Conservation (phyloP, 2,797 vertebrate species). For the Hypotaenidia okinawae region DNA sequence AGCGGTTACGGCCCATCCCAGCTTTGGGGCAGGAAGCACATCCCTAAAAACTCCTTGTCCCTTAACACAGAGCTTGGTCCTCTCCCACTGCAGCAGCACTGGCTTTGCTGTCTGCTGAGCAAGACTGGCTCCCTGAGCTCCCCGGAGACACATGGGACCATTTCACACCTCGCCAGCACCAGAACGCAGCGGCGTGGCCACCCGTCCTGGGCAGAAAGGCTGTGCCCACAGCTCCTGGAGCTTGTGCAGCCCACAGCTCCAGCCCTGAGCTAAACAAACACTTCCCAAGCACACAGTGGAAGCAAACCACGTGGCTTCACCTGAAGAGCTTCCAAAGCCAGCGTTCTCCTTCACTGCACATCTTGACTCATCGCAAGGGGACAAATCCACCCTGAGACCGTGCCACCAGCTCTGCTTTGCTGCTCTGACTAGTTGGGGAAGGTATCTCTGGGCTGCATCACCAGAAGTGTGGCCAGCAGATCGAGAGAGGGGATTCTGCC, state of each 20-base stretch:
- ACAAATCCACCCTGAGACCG: not conserved
- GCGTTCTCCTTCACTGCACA: not conserved
- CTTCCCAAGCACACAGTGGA: not conserved
- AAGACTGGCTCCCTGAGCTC: not conserved
- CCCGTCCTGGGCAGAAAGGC: not conserved
- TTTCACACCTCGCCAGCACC: not conserved
- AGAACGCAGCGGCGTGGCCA: not conserved
- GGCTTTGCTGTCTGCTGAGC: not conserved
- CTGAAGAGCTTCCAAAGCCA: not conserved
- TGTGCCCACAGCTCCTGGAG: not conserved
- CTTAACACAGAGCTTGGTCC: not conserved
- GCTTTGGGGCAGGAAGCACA: not conserved
- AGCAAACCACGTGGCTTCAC: rapidly evolving
- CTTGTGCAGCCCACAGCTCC: not conserved
- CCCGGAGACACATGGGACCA: not conserved
- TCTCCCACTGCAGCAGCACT: not conserved
- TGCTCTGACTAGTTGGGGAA: not conserved
- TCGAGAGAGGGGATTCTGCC: too few relatives aligned
- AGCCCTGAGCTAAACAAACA: not conserved
- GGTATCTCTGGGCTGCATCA: not conserved
- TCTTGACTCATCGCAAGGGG: not conserved
- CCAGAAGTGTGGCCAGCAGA: too few relatives aligned
- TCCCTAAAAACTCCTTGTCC: not conserved
- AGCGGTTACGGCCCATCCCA: not conserved
- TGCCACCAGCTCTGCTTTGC: not conserved